Conservation (phyloP, 1,140 invertebrate genomes). For the Drosophila murphyi region DNA sequence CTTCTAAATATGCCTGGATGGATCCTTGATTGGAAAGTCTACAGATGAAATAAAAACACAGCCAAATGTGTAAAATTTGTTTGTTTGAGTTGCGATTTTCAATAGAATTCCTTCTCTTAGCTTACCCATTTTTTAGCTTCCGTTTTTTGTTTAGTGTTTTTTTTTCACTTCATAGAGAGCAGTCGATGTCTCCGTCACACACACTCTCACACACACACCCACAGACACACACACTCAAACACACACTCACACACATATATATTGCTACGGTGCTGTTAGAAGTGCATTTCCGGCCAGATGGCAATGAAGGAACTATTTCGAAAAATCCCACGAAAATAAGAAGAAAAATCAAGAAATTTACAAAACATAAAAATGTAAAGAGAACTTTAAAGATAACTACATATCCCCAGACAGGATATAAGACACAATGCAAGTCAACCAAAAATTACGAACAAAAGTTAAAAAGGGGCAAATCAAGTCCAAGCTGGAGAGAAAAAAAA, state of each 20-base stretch:
- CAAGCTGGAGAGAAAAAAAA: slow-evolving; percentile 1
- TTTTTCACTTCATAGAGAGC: background rate
- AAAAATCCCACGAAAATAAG: background rate
- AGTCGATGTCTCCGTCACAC: background rate
- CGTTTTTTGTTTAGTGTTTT: too few relatives aligned
- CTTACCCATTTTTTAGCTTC: too few relatives aligned
- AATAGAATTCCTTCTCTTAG: too few relatives aligned
- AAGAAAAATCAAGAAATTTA: slow-evolving; percentile 9
- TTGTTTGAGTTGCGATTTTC: too few relatives aligned
- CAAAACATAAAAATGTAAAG: background rate
- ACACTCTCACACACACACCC: background rate
- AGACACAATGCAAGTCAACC: slow-evolving; percentile 13
- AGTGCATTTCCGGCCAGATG: slow-evolving; percentile 30
- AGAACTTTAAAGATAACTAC: slow-evolving; percentile 6
- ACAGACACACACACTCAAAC: background rate
- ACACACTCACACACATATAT: too few relatives aligned
- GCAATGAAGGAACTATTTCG: slow-evolving; percentile 21
- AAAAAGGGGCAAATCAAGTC: slow-evolving; percentile 9
- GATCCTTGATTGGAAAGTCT: too few relatives aligned
- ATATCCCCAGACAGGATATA: background rate
- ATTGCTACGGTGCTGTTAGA: slow-evolving; percentile 2
- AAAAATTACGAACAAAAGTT: background rate
- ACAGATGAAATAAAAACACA: too few relatives aligned
- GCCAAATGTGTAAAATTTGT: too few relatives aligned
- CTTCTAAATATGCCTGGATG: too few relatives aligned